Evolutionary conservation across 2,113 vertebrate genomes (phyloP), one percentile per base, ranked within the genome.

Genomic region (Talpa occidentalis): DNA sequence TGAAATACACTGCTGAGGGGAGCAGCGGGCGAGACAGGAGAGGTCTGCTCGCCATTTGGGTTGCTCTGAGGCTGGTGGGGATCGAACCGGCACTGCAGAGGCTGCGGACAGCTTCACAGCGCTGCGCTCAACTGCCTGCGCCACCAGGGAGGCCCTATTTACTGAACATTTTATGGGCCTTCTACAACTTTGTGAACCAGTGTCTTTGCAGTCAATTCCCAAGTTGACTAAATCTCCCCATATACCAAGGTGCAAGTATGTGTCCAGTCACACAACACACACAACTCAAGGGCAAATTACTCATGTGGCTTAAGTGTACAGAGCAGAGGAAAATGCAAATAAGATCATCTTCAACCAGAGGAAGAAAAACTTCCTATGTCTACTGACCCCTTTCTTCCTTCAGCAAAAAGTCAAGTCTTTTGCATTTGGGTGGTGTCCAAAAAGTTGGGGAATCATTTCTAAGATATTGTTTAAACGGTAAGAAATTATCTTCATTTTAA

Each of bases 281-380:
- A 73, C 30, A 85, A 56, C 21, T 70, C 4, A 52, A 93, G 78
- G 81, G n/a, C 44, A 94, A 66, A 82, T 95, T 86, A 89, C 26
- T 93, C 89, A 78, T 14, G 22, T 37, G 35, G 42, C 59, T 95
- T n/a, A 66, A 82, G 19, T 73, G 49, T 74, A 49, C 77, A 92
- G 62, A 95, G 37, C 3, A 84, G 59, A 52, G 54, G 66, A 69
- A 81, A 93, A 79, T n/a, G 44, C n/a, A 37, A 4, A 6, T 8
- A 37, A n/a, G 59, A 73, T 90, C 67, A 90, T 82, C 56, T 64
- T 85, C n/a, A 82, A 49, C 15, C 22, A 47, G 37, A 95, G n/a
- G 37, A 90, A 91, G 49, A 26, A 59, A 95, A 96, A 30, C 10
- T 37, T 82, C 26, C 26, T 49, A 21, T 19, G 42, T 19, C 82